Base-by-base conservation (phyloP, 1,140 invertebrate genomes). In the Pectinophora gossypiella region DNA sequence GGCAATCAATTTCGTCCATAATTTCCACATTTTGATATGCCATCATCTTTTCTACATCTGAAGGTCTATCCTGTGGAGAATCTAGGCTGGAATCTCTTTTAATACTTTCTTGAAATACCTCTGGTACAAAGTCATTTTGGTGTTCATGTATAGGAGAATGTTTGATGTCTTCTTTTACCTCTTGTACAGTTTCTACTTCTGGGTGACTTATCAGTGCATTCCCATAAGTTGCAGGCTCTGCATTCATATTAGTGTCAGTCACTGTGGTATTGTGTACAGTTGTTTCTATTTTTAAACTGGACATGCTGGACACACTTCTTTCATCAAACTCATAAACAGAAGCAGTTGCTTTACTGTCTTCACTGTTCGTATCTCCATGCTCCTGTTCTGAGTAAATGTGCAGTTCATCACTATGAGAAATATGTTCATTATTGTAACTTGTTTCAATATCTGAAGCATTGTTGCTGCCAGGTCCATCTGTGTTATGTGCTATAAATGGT, bases 281-380 rank as follows among this genome's bases (percentile, higher is more conserved):
- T 23, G 45, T 73, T 48, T 84, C 80, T 55, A 83, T 80, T 71
- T 84, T 85, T 48, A 84, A 68, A 58, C 84, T 87, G 18, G 78
- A 81, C 48, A 83, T 65, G 36, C 80, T 84, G 47, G 84, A 84
- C 45, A 77, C 70, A 75, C 80, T 85, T 54, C 64, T 70, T 38
- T 82, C 81, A 70, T 87, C 84, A 83, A 82, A 85, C 49, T 87
- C 80, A 72, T 84, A 87, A 48, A 75, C 71, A 42, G 76, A 78
- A 22, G 74, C 56, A 42, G 79, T 87, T 19, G 79, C 79, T 67
- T 85, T 83, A 46, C 79, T 85, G 46, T 87, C 82, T 65, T 86
- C 80, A 77, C 82, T 87, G 19, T 82, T 85, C 35, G 78, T 80
- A 48, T 85, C 79, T 27, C 36, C 68, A 51, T 74, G 69, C 46